A percentile compares a stretch with the other conserved stretches of the same genome.
Evolutionary conservation across 2,797 vertebrate genomes (phyloP).

Genomic region (Pagetopsis macropterus): DNA sequence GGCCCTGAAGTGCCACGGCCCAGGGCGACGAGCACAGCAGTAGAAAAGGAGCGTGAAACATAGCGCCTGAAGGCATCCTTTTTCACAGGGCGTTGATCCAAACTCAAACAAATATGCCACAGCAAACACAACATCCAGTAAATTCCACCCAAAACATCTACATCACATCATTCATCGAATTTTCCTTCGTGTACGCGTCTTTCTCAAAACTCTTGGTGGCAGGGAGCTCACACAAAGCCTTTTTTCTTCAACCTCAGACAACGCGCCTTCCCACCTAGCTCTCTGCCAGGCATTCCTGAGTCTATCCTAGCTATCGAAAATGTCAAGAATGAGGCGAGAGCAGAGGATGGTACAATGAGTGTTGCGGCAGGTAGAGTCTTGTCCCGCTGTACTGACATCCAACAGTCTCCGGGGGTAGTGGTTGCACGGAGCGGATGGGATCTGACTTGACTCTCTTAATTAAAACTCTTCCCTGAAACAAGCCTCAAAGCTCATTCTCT

Average conservation of each 20-base stretch:
- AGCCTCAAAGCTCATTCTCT: constrained; percentile 54
- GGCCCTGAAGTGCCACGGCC: constrained; percentile 45
- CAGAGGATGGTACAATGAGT: constrained; percentile 75
- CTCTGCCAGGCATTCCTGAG: constrained; percentile 83
- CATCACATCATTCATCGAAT: constrained; percentile 57
- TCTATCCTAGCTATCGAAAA: constrained; percentile 83
- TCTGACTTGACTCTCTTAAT: constrained; percentile 73
- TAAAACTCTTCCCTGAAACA: constrained; percentile 65
- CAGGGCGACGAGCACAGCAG: constrained; percentile 20
- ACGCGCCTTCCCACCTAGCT: constrained; percentile 72
- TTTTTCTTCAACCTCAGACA: constrained; percentile 75
- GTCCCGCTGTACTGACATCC: constrained; percentile 72
- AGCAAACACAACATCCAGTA: constrained; percentile 63
- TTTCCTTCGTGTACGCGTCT: constrained; percentile 46
- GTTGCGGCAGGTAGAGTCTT: constrained; percentile 84
- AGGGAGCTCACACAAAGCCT: constrained; percentile 70
- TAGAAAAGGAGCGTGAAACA: constrained; percentile 51
- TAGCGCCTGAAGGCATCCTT: constrained; percentile 55
- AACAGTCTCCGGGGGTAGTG: constrained; percentile 55
- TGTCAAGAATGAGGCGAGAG: constrained; percentile 82
- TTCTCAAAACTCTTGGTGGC: constrained; percentile 53
- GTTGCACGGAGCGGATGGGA: constrained; percentile 60
- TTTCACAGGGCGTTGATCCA: constrained; percentile 57
- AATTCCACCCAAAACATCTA: constrained; percentile 15
- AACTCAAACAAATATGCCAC: constrained; percentile 51